Conservation (phyloP, 2,113 vertebrate genomes). For the Cardinalis cardinalis region DNA sequence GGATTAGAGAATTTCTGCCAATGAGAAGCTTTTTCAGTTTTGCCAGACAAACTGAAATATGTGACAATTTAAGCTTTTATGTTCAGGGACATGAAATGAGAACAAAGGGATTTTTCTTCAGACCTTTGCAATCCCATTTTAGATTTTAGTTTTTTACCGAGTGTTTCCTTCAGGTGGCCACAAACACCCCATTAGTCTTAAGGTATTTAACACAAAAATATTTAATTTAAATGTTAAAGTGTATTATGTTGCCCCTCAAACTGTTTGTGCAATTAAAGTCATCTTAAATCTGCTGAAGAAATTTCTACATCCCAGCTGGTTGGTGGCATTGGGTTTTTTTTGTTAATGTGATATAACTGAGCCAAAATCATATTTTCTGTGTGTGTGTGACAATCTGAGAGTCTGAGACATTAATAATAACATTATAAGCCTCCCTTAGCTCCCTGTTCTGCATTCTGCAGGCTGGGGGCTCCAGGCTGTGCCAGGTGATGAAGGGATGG, state of each 20-base stretch:
- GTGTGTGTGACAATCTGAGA: neutral
- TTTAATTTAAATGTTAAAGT: neutral
- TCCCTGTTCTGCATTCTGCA: neutral
- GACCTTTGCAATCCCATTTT: neutral
- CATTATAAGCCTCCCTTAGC: rapidly evolving
- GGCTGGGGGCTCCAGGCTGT: neutral
- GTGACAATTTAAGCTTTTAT: neutral
- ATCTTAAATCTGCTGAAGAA: neutral
- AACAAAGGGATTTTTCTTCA: neutral
- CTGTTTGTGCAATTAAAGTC: neutral
- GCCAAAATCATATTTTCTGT: neutral
- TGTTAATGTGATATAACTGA: neutral
- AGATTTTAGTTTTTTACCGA: neutral
- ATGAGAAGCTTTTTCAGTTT: neutral
- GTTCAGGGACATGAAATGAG: neutral
- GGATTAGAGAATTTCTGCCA: neutral
- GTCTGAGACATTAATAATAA: neutral
- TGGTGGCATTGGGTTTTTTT: neutral
- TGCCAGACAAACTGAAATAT: neutral
- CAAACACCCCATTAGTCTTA: neutral
- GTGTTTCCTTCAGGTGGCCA: neutral
- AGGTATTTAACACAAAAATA: neutral
- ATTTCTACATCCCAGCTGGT: neutral
- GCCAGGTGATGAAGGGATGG: neutral
- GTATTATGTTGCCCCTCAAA: neutral